These are phyloP conservation scores for Diplogasteroides magnus DNA, from an alignment of 1,140 invertebrate genomes.

Conservation along the genomic window DNA sequence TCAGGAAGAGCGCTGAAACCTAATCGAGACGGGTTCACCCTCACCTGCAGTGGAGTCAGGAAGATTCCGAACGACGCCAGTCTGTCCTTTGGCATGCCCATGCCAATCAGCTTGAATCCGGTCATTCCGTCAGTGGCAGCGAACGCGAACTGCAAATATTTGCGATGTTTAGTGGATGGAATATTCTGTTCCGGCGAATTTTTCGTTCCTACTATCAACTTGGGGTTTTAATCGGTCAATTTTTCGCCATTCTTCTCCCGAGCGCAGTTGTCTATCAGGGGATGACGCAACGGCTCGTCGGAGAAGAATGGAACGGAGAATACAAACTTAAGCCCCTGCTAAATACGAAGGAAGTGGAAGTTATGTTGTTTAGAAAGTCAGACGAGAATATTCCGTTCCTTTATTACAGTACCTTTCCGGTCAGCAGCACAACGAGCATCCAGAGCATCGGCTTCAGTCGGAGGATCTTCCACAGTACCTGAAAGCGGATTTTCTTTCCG, in stretches of 20 bases:
- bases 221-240: neutral
- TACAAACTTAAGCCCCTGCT: too few relatives aligned
- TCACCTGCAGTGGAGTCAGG: constrained; percentile 54
- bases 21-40: neutral
- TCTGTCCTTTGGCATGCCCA: constrained; percentile 88
- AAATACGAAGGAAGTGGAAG: too few relatives aligned
- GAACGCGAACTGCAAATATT: constrained; percentile 80
- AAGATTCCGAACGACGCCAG: constrained; percentile 71
- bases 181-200: too few relatives aligned
- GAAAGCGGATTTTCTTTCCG: too few relatives aligned
- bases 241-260: too few relatives aligned
- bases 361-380: too few relatives aligned
- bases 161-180: too few relatives aligned
- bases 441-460: constrained; percentile 71
- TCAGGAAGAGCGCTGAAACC: too few relatives aligned
- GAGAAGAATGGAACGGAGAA: too few relatives aligned
- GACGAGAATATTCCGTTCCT: neutral
- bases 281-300: too few relatives aligned
- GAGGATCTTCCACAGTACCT: constrained; percentile 75
- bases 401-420: constrained; percentile 71
- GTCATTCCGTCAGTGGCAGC: constrained; percentile 90
- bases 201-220: neutral
- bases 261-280: neutral
- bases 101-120: constrained; percentile 85
- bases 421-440: constrained; percentile 76